phyloP scores from a whole-genome alignment of 2,888 invertebrate genomes.

The Hyppa rectilinea region DNA sequence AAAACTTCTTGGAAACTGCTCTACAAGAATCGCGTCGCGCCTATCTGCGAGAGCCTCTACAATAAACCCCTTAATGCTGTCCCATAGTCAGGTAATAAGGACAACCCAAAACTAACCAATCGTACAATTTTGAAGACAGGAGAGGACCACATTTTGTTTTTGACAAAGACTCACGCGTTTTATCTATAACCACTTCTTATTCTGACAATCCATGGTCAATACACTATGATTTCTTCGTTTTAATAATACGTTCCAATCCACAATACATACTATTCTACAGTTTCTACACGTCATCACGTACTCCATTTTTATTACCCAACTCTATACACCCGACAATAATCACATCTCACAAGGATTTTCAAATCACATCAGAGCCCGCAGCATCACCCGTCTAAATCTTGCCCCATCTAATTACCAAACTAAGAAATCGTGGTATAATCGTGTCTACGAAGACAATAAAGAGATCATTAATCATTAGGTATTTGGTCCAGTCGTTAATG shows the following conservation, averaged over 20 bases:
- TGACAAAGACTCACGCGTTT: no score
- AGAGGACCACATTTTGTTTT: no score
- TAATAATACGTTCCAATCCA: neutral
- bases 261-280: neutral
- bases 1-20: no score
- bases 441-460: slow-evolving; percentile 88
- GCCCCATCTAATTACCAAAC: slow-evolving; percentile 88
- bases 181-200: no score
- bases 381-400: slow-evolving; percentile 76
- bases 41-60: no score
- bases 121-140: no score
- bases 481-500: slow-evolving; percentile 87
- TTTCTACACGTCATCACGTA: slow-evolving; percentile 19
- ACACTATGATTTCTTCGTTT: neutral
- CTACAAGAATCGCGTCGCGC: no score
- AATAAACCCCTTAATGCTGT: no score
- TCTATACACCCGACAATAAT: slow-evolving; percentile 20
- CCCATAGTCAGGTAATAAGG: no score
- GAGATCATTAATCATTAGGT: slow-evolving; percentile 87
- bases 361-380: slow-evolving; percentile 57
- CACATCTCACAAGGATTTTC: slow-evolving; percentile 42
- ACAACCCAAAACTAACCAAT: no score
- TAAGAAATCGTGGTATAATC: slow-evolving; percentile 87
- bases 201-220: neutral
- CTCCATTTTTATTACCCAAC: slow-evolving; percentile 43